Conservation (phyloP, 2,888 invertebrate genomes). For the Drosophila quinaria region DNA sequence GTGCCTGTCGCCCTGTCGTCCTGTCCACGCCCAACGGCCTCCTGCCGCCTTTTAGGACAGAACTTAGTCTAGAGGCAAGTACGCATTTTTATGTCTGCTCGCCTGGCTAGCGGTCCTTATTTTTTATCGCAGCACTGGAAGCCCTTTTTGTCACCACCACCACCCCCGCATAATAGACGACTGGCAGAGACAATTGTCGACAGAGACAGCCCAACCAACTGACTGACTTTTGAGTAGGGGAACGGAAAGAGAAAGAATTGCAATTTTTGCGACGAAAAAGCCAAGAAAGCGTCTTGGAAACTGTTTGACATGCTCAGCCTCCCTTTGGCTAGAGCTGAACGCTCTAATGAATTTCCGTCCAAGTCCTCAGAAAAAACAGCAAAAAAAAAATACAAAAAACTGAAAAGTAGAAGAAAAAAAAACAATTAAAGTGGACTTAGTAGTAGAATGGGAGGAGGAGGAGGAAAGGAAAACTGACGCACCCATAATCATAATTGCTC, state of each 20-base stretch:
- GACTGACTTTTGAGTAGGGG: conserved; percentile 1
- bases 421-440: conserved; percentile 78
- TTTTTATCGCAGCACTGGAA: conserved; percentile 60
- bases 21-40: conserved; percentile 44
- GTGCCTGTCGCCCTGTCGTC: conserved; percentile 58
- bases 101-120: conserved; percentile 78
- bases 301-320: conserved; percentile 72
- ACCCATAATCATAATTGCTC: conserved; percentile 80
- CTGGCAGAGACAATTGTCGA: conserved; percentile 75
- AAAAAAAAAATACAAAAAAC: conserved; percentile 36
- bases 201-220: conserved; percentile 11
- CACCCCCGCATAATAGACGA: conserved; percentile 25
- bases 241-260: conserved; percentile 60
- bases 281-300: conserved; percentile 78
- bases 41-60: conserved; percentile 43
- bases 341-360: conserved; percentile 82
- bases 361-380: conserved; percentile 55
- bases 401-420: conserved; percentile 42
- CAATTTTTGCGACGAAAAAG: conserved; percentile 77
- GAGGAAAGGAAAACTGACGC: conserved; percentile 42
- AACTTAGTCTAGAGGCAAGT: conserved; percentile 71
- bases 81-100: conserved; percentile 81
- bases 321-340: conserved; percentile 58
- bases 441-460: conserved; percentile 48
- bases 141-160: conserved; percentile 42